Evolutionary conservation across 2,888 invertebrate genomes (phyloP).

Genomic region (Allygus modestus): DNA sequence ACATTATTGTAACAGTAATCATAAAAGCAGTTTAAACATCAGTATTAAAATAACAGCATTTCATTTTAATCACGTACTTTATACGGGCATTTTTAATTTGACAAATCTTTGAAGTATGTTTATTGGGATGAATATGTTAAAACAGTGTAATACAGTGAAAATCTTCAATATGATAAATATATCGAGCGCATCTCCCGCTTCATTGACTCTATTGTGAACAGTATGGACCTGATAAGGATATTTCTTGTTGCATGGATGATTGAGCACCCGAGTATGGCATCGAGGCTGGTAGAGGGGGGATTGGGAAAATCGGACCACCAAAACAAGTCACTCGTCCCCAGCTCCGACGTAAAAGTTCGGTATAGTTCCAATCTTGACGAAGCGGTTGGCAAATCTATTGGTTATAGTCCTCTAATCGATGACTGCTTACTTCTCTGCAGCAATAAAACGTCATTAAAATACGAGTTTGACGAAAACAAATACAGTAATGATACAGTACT

Average conservation of each 20-base stretch:
- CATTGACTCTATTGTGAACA: constrained; percentile 24
- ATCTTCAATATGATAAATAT: background rate
- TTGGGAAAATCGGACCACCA: background rate
- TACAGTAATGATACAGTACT: background rate
- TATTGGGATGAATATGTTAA: background rate
- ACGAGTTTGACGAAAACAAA: background rate
- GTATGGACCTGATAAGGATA: constrained; percentile 36
- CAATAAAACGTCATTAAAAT: background rate
- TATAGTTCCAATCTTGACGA: too few relatives aligned
- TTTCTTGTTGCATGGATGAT: constrained; percentile 45
- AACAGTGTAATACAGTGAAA: background rate
- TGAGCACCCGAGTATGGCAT: constrained; percentile 3
- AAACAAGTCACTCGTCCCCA: background rate
- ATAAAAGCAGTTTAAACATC: too few relatives aligned
- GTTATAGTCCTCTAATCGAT: too few relatives aligned
- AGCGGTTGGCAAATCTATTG: too few relatives aligned
- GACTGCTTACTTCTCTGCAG: background rate
- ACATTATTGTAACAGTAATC: too few relatives aligned
- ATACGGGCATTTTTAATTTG: too few relatives aligned
- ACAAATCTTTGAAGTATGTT: too few relatives aligned
- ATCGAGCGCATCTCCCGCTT: background rate
- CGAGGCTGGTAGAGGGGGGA: background rate
- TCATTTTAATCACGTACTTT: too few relatives aligned
- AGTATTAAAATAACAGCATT: too few relatives aligned
- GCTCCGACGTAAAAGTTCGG: too few relatives aligned